Conservation (phyloP, 2,113 vertebrate genomes). For the Phasianus colchicus region DNA sequence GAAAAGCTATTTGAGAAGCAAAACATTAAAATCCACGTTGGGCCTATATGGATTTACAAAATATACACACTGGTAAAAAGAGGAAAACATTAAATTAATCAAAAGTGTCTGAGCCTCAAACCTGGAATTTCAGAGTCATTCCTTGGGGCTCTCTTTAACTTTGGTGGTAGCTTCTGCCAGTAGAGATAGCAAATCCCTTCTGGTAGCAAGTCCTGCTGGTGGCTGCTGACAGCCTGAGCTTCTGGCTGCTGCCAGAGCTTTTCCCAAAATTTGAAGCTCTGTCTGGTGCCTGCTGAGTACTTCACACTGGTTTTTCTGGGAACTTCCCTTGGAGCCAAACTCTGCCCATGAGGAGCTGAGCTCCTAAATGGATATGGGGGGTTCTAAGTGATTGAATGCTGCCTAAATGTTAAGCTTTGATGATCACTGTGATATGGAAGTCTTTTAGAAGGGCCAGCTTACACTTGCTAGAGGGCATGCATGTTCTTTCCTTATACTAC, state of each 20-base stretch:
- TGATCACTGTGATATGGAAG: background rate
- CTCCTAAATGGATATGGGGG: background rate
- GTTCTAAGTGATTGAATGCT: background rate
- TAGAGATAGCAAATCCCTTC: background rate
- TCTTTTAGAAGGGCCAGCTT: background rate
- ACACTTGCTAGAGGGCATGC: background rate
- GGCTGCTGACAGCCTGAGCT: background rate
- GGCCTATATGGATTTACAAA: background rate
- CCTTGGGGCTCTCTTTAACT: background rate
- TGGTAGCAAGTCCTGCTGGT: background rate
- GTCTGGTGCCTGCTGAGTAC: background rate
- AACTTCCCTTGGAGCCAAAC: background rate
- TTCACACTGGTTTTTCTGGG: background rate
- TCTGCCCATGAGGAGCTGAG: background rate
- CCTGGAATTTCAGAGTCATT: background rate
- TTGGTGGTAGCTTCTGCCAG: background rate
- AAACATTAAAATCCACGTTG: background rate
- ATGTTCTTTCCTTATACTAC: background rate
- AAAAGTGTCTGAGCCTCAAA: background rate
- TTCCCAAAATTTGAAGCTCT: background rate
- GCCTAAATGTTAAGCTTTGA: background rate
- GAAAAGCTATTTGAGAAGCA: constrained; percentile 2
- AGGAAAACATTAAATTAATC: background rate
- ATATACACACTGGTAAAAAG: background rate
- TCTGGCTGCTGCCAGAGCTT: background rate